Base-by-base conservation (phyloP, 2,113 vertebrate species). In the Struthio camelus region DNA sequence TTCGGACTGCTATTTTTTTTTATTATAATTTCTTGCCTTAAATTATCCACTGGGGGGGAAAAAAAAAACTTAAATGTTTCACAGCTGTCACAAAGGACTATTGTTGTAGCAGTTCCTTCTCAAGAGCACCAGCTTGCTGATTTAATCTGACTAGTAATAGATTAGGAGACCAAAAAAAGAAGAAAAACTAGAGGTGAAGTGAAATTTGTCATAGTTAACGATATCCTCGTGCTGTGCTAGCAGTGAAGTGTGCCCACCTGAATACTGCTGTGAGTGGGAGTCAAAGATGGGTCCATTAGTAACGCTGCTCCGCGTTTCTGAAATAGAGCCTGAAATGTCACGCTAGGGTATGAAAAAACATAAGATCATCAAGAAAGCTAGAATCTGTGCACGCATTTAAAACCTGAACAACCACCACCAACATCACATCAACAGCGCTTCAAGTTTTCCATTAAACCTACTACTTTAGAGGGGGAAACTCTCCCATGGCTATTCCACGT, bases 241-340 rank as follows among this genome's bases (percentile, higher is more conserved):
- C 93, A 81, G 80, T 75, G 91, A 89, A 87, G 89, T 59, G 73
- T 80, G 78, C 87, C 95, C 80, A 96, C 83, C 90, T 93, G 90
- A 87, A 85, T 66, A 30, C 44, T n/a, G 36, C 90, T 32, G 34
- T 18, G 4, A 88, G 82, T 17, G 12, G 72, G 90, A 89, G 69
- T 61, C 51, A 38, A 87, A 82, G 80, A 82, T 3, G 4, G 71
- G 58, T 66, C 86, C 93, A 88, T 96, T 84, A 97, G 94, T 46
- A 93, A 80, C 4, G 36, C 42, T 42, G 81, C 81, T 14, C 19
- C 58, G 50, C 10, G 40, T 34, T 87, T 58, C 94, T 50, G 50
- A 73, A 96, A 96, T 46, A 71, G 80, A 95, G 90, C 96, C 65
- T 76, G 18, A 95, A 97, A 95, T 75, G 62, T 86, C 83, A 83